Evolutionary conservation across 2,888 invertebrate species (phyloP), one percentile per base, ranked within the genome.

Genomic region (Apodemia zela): DNA sequence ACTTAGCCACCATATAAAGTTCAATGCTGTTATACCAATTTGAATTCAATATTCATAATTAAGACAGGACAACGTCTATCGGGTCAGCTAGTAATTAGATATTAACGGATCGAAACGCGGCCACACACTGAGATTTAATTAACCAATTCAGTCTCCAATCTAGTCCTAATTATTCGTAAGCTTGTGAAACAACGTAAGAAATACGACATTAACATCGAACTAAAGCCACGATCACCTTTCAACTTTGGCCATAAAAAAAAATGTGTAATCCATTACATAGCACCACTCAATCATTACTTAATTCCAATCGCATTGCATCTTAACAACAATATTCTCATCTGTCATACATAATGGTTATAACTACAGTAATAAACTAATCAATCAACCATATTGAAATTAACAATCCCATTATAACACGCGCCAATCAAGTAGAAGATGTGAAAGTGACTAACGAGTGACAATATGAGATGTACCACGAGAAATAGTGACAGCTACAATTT

Each of bases 401-500:
- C 54, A 54, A 54, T 54, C 54, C 25, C 21, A 54, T 54, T 54
- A 54, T 54, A 54, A 25, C 54, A 54, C 25, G 54, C 25, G 54
- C 54, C 54, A 51, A 54, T 54, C 54, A 54, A 25, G 11, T 51
- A 15, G 58, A 59, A 18, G 49, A 25, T 51, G 68, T 63, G 68
- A 68, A 68, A 68, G 68, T 63, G 59, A 60, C 63, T 63, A 67
- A 65, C 62, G 60, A 63, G 60, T 57, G 63, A 66, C 62, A 66
- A 60, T 62, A 63, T 69, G 62, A 65, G 63, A 63, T 67, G 63
- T 54, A 47, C 65, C 51, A 64, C 57, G 65, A 60, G 59, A 58
- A 72, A 76, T 76, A 38, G 38, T 68, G 66, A 66, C 68, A 65
- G 64, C 67, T 69, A 72, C 73, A 73, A 76, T 75, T 76, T 78